Percentiles rank a stretch among this genome's conserved stretches.
phyloP scores from a whole-genome alignment of 2,113 vertebrate genomes.

The Grallaria varia region DNA sequence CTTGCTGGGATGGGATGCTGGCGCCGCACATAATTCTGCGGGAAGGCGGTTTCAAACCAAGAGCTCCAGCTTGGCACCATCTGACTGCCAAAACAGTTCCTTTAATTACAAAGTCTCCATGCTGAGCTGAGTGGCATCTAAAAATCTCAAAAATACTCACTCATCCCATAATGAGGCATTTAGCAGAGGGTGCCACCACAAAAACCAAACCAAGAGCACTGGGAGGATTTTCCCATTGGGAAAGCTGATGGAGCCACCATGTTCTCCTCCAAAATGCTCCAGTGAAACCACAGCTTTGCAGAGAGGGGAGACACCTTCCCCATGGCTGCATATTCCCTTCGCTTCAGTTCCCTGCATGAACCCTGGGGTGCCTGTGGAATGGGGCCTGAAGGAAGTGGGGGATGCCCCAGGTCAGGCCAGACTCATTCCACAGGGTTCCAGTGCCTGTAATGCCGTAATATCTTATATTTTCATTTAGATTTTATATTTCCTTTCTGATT shows the following conservation, averaged over 20 bases:
- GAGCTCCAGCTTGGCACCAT: neutral
- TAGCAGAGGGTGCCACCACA: neutral
- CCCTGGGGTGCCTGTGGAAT: accelerated
- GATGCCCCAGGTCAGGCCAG: neutral
- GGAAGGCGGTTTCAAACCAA: neutral
- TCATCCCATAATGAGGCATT: neutral
- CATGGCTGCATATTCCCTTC: neutral
- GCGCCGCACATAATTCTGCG: accelerated
- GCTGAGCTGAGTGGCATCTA: neutral
- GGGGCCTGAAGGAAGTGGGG: accelerated
- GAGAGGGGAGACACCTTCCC: neutral
- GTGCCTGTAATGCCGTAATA: neutral
- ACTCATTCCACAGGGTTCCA: neutral
- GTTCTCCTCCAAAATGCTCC: neutral
- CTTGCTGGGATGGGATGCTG: accelerated
- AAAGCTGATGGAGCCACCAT: neutral
- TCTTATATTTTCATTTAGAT: neutral
- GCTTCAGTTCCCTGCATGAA: neutral
- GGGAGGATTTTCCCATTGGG: neutral
- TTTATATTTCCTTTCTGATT: neutral
- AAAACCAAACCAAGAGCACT: neutral
- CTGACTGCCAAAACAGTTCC: neutral
- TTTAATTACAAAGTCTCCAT: neutral
- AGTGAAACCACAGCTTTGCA: neutral
- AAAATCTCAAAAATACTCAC: neutral